Evolutionary conservation across 2,888 invertebrate species (phyloP).

Genomic region (Aphidius colemani): DNA sequence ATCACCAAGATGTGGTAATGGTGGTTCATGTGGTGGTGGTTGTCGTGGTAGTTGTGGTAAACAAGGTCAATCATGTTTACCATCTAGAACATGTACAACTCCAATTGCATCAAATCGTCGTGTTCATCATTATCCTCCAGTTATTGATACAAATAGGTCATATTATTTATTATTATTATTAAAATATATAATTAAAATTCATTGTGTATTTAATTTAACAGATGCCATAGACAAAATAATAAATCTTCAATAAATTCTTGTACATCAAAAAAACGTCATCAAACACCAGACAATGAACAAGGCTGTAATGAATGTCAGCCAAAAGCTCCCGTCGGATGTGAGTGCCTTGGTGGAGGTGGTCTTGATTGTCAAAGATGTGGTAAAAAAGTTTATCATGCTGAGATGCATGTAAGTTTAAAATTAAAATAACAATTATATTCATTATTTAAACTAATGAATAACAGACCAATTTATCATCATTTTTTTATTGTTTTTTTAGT

Average conservation of each 20-base stretch:
- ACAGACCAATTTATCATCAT: neutral
- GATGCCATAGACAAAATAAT: constrained; percentile 13
- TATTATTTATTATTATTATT: neutral
- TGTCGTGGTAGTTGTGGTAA: constrained; percentile 49
- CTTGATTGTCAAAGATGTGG: constrained; percentile 57
- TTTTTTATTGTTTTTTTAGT: constrained; percentile 35
- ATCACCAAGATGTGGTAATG: constrained; percentile 41
- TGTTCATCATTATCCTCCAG: neutral
- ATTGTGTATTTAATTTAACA: neutral
- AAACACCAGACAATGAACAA: constrained; percentile 28
- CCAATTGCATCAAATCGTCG: constrained; percentile 31
- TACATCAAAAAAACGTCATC: constrained; percentile 10
- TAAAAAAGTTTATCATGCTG: constrained; percentile 56
- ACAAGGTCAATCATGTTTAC: constrained; percentile 44
- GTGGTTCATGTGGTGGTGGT: constrained; percentile 50
- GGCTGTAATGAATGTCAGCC: constrained; percentile 26
- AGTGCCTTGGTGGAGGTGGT: constrained; percentile 50
- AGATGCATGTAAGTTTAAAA: constrained; percentile 50
- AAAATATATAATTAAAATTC: neutral
- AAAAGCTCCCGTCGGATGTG: constrained; percentile 42
- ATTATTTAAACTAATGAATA: constrained; percentile 42
- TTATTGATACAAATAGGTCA: neutral
- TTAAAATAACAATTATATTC: neutral
- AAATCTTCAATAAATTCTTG: constrained; percentile 33
- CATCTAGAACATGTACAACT: constrained; percentile 38